Percentiles rank a stretch among this genome's conserved stretches.
Conservation (phyloP, 2,113 vertebrate species). For the Myiagra hebetior region DNA sequence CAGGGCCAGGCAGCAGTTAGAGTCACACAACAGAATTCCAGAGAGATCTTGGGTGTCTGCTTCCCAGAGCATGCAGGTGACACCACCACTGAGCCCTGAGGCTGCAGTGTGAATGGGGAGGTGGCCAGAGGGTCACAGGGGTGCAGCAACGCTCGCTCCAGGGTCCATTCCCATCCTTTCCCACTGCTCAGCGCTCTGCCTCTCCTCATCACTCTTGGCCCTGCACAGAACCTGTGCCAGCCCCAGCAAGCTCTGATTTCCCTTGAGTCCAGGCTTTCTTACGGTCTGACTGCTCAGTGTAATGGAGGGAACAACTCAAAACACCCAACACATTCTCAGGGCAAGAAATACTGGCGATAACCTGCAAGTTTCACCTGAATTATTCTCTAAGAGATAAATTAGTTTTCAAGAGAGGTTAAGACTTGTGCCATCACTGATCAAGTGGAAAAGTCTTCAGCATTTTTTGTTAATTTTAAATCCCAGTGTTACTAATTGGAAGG, state of each 20-base stretch:
- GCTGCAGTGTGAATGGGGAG: rapidly evolving
- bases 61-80: not conserved
- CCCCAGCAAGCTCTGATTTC: not conserved
- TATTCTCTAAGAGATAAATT: not conserved
- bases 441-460: rapidly evolving
- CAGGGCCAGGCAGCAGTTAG: not conserved
- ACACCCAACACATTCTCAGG: rapidly evolving
- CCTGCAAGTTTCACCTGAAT: not conserved
- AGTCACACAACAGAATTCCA: not conserved
- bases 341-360: not conserved
- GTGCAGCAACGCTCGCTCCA: rapidly evolving
- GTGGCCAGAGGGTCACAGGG: not conserved
- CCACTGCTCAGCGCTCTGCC: not conserved
- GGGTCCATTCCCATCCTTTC: not conserved
- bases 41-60: rapidly evolving
- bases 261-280: not conserved
- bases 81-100: rapidly evolving
- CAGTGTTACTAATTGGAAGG: rapidly evolving
- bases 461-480: not conserved
- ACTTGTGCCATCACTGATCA: not conserved
- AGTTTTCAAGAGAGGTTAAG: not conserved
- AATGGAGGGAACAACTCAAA: rapidly evolving
- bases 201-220: not conserved
- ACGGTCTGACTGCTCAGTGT: rapidly evolving
- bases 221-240: not conserved